Percentiles rank a stretch among this genome's conserved stretches.
Evolutionary conservation across 2,888 invertebrate species (phyloP).

Genomic region (Chrysolina oricalcia): DNA sequence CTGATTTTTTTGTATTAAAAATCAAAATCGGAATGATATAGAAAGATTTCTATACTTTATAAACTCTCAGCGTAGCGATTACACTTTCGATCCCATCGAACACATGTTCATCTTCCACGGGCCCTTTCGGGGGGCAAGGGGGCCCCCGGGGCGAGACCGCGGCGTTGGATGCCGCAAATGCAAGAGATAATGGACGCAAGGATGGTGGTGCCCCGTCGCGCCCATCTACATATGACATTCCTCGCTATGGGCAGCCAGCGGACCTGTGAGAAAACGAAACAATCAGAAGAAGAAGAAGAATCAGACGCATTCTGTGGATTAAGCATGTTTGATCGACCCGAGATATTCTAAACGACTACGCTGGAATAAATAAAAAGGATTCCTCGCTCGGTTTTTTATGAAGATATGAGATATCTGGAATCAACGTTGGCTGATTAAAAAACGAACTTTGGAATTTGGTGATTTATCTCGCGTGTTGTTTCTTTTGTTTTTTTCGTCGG

Average conservation of each 20-base stretch:
- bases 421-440: conserved; percentile 43
- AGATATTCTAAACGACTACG: conserved; percentile 37
- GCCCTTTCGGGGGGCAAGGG: conserved; percentile 24
- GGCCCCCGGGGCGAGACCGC: conserved; percentile 33
- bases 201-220: conserved; percentile 57
- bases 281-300: too few relatives aligned
- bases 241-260: conserved; percentile 54
- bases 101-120: background rate
- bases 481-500: conserved; percentile 26
- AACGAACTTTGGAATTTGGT: conserved; percentile 42
- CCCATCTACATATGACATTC: conserved; percentile 66
- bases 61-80: background rate
- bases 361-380: conserved; percentile 40
- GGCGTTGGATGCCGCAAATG: conserved; percentile 53
- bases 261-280: conserved; percentile 66
- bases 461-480: conserved; percentile 43
- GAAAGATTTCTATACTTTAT: too few relatives aligned
- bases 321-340: conserved; percentile 37
- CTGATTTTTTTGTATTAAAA: too few relatives aligned
- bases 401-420: conserved; percentile 39
- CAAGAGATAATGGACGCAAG: conserved; percentile 46
- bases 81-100: background rate
- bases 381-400: conserved; percentile 30
- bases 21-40: background rate
- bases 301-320: conserved; percentile 61